Percentiles rank a stretch among this genome's conserved stretches.
phyloP scores from a whole-genome alignment of 2,888 invertebrate species.

The Tenthredo notha region DNA sequence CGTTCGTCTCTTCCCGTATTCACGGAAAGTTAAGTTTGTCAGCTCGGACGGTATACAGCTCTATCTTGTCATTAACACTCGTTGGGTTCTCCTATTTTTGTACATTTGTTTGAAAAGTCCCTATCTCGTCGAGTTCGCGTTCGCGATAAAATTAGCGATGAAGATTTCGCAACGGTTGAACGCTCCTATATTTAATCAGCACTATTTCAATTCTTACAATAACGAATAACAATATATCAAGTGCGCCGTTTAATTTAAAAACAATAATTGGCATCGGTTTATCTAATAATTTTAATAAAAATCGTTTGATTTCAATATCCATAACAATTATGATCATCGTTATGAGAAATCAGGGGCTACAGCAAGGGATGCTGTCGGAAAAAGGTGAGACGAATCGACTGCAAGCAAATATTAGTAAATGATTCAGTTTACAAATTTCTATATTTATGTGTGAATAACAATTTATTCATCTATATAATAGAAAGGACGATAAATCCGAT shows the following conservation, averaged over 20 bases:
- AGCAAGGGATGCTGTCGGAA: background rate
- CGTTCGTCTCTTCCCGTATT: slow-evolving; percentile 10
- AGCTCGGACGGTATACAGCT: slow-evolving; percentile 34
- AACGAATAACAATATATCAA: background rate
- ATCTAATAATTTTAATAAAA: background rate
- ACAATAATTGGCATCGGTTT: too few species aligned
- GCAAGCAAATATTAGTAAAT: background rate
- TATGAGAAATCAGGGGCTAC: slow-evolving; percentile 24
- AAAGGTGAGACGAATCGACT: slow-evolving; percentile 31
- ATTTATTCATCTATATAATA: background rate
- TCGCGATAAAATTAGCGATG: background rate
- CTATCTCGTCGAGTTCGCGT: background rate
- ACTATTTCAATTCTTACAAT: background rate
- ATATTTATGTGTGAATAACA: background rate
- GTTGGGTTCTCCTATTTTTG: slow-evolving; percentile 7
- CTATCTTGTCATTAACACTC: slow-evolving; percentile 39
- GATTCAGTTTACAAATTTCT: background rate
- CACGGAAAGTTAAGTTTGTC: slow-evolving; percentile 48
- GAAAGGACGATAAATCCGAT: background rate
- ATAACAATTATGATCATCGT: slow-evolving; percentile 20
- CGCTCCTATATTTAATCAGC: background rate
- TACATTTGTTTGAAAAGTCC: background rate
- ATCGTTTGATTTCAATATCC: background rate
- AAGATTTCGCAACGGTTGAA: background rate
- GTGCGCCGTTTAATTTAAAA: background rate